phyloP scores from a whole-genome alignment of 2,888 invertebrate genomes.

The Cryptus viduatorius region DNA sequence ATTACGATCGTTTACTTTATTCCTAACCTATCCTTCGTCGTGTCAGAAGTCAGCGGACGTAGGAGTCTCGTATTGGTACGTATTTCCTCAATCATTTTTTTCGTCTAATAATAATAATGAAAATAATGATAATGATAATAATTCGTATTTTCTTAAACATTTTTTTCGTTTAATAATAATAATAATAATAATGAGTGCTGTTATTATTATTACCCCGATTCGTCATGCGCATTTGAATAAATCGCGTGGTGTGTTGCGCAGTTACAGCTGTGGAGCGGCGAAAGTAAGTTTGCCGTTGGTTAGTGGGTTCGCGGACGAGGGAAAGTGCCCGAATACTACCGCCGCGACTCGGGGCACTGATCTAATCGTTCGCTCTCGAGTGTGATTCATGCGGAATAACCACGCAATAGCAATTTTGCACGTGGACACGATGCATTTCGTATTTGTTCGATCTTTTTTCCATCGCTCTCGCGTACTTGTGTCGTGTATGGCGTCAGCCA shows the following conservation, averaged over 20 bases:
- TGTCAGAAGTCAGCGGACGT: not conserved
- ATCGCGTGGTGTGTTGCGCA: conserved; percentile 34
- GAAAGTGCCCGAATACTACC: conserved; percentile 60
- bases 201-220: conserved; percentile 17
- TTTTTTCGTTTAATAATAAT: too few species aligned
- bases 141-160: too few species aligned
- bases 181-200: not conserved
- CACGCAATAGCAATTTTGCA: conserved; percentile 65
- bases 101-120: not conserved
- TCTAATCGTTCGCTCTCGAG: conserved; percentile 60
- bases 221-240: conserved; percentile 36
- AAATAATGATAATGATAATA: not conserved
- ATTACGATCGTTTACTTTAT: not conserved
- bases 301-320: conserved; percentile 33
- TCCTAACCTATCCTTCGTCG: not conserved
- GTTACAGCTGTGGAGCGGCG: conserved; percentile 44
- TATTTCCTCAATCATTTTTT: not conserved
- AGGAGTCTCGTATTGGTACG: not conserved
- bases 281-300: conserved; percentile 54
- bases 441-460: conserved; percentile 39
- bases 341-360: conserved; percentile 44
- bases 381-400: conserved; percentile 62
- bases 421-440: conserved; percentile 53
- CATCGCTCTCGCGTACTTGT: conserved; percentile 30
- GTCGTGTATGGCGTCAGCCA: conserved; percentile 22